Percentiles rank a stretch among this genome's conserved stretches.
phyloP scores from a whole-genome alignment of 1,140 invertebrate species.

The Pogonomyrmex barbatus region DNA sequence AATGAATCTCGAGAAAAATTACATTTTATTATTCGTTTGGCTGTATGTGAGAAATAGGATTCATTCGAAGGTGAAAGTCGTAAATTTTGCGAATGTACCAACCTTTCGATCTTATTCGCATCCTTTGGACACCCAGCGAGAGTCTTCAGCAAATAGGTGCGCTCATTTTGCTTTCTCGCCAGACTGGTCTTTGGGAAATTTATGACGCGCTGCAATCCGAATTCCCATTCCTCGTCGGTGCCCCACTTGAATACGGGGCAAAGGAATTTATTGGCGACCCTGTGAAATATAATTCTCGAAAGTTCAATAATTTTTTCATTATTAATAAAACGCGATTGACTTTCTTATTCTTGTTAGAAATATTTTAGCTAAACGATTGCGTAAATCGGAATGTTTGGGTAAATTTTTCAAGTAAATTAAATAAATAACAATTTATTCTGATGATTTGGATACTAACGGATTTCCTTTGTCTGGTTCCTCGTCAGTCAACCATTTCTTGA shows the following conservation, averaged over 20 bases:
- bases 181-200: constrained; percentile 88
- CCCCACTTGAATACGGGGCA: constrained; percentile 93
- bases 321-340: not conserved
- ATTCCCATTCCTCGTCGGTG: constrained; percentile 91
- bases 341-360: not conserved
- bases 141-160: constrained; percentile 91
- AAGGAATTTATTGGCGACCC: constrained; percentile 90
- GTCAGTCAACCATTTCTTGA: constrained; percentile 89
- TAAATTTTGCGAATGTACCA: constrained; percentile 31
- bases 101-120: constrained; percentile 88
- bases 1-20: not conserved
- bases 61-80: not conserved
- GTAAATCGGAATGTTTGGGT: not conserved
- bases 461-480: constrained; percentile 90
- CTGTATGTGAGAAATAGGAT: not conserved
- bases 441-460: constrained; percentile 87
- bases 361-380: not conserved
- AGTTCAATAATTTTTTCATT: not conserved
- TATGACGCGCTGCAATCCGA: constrained; percentile 90
- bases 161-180: constrained; percentile 89
- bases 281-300: constrained; percentile 78
- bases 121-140: constrained; percentile 91
- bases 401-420: not conserved
- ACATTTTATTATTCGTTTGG: not conserved
- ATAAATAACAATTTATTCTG: not conserved